Evolutionary conservation across 2,888 invertebrate species (phyloP), one percentile per base, ranked within the genome.

Genomic region (Spatulosminthurus flaviceps): DNA sequence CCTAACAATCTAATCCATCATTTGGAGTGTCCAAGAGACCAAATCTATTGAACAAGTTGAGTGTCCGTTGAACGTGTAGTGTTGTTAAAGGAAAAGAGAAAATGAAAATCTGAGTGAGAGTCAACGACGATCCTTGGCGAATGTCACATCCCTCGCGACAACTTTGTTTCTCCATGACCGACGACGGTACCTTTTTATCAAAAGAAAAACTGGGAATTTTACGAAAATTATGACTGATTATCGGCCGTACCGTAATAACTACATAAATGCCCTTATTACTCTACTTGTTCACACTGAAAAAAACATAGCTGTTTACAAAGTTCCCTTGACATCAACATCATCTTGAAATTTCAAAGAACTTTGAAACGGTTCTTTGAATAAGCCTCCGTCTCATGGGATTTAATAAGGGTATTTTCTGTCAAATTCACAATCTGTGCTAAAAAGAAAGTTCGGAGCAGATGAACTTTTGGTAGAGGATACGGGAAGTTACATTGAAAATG

Each of bases 1-100:
- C 73, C 73, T 28, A 73, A 28, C 75, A 75, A 41, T 66, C 70
- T 28, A 77, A 77, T 77, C 77, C 77, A 77, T 77, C 77, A 77
- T 77, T 77, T 71, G 16, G 77, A 34, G 77, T 77, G 77, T 77
- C 70, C 70, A 70, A 69, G n/a, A n/a, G 70, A 77, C 70, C 61
- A 77, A 70, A 77, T 77, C 77, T 51, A 77, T 70, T 77, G 70
- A 77, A 77, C 67, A 76, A 66, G 67, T 51, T 61, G 9, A 28
- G 74, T 74, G 64, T 74, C 61, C 74, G 28, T 74, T 51, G 28
- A 74, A 21, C 24, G 43, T 19, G 26, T 11, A 1, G 75, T n/a
- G n/a, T n/a, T n/a, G n/a, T n/a, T n/a, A n/a, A n/a, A n/a, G n/a
- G n/a, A n/a, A n/a, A 41, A 34, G 34, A 64, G 75, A 75, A 75